phyloP scores from a whole-genome alignment of 1,140 invertebrate genomes.

The Zaprionus ornatus region DNA sequence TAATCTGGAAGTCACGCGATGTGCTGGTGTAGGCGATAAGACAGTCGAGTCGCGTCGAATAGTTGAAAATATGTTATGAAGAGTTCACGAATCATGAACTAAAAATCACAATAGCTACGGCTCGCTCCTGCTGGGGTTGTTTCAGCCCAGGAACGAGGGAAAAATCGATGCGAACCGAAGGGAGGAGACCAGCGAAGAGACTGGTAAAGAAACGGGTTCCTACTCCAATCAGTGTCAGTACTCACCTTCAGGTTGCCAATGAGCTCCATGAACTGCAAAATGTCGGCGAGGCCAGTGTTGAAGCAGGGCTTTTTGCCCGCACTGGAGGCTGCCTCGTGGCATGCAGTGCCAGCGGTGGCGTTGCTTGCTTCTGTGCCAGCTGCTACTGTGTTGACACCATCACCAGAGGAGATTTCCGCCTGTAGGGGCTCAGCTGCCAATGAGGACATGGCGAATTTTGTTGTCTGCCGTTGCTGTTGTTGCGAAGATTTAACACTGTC shows the following conservation, averaged over 20 bases:
- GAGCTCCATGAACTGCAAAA: constrained; percentile 81
- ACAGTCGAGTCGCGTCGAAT: background rate
- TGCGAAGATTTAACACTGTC: constrained; percentile 58
- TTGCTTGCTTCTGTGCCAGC: constrained; percentile 9
- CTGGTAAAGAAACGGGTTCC: constrained; percentile 25
- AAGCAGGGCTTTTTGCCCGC: constrained; percentile 76
- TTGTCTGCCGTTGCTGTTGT: constrained; percentile 59
- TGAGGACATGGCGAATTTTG: constrained; percentile 79
- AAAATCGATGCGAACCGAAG: constrained; percentile 62
- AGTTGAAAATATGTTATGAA: background rate
- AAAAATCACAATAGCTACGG: constrained; percentile 29
- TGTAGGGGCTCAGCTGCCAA: constrained; percentile 75
- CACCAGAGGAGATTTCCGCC: constrained; percentile 44
- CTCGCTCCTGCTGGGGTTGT: constrained; percentile 12
- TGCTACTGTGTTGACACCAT: constrained; percentile 7
- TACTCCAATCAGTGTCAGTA: background rate
- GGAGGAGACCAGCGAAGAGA: background rate
- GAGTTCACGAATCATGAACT: constrained; percentile 19
- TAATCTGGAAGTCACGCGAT: constrained; percentile 53
- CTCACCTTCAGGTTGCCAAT: constrained; percentile 81
- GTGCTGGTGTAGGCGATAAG: constrained; percentile 20
- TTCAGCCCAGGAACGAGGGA: constrained; percentile 21
- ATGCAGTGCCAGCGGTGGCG: constrained; percentile 42
- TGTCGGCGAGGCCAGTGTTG: constrained; percentile 72
- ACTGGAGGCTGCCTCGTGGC: constrained; percentile 56